Conservation (phyloP, 2,113 vertebrate genomes). For the Motacilla alba region DNA sequence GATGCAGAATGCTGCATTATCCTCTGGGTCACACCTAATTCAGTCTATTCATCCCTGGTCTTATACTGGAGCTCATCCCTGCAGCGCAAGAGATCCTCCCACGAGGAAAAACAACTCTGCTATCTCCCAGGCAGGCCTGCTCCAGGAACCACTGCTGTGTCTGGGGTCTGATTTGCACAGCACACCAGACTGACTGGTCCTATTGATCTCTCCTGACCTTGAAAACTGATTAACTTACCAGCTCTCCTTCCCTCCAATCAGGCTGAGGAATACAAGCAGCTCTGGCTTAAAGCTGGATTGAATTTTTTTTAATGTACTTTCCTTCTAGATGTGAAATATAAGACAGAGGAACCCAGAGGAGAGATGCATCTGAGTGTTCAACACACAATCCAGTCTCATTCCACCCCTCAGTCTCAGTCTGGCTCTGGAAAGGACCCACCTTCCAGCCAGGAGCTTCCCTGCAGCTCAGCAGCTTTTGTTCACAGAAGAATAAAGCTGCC, state of each 20-base stretch:
- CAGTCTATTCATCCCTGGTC: conserved; percentile 21
- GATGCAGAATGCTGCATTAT: conserved; percentile 38
- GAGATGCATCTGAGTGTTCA: neutral
- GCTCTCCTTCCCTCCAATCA: neutral
- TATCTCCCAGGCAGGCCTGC: neutral
- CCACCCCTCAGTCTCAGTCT: neutral
- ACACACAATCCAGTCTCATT: neutral
- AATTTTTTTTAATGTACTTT: neutral
- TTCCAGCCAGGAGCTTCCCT: conserved; percentile 10
- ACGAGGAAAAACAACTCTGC: neutral
- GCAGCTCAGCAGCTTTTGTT: neutral
- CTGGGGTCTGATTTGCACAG: neutral
- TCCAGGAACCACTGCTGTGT: neutral
- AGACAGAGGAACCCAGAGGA: neutral
- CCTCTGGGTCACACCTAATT: conserved; percentile 51
- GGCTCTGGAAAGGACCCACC: neutral
- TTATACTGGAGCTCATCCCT: neutral
- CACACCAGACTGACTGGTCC: neutral
- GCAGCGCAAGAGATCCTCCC: neutral
- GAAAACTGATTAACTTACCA: neutral
- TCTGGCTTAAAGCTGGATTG: neutral
- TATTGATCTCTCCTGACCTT: neutral
- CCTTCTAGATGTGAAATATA: neutral
- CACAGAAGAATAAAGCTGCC: neutral
- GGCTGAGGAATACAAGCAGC: neutral